Base-by-base conservation (phyloP, 2,888 invertebrate species). In the Lepidocyrtinus sp. region DNA sequence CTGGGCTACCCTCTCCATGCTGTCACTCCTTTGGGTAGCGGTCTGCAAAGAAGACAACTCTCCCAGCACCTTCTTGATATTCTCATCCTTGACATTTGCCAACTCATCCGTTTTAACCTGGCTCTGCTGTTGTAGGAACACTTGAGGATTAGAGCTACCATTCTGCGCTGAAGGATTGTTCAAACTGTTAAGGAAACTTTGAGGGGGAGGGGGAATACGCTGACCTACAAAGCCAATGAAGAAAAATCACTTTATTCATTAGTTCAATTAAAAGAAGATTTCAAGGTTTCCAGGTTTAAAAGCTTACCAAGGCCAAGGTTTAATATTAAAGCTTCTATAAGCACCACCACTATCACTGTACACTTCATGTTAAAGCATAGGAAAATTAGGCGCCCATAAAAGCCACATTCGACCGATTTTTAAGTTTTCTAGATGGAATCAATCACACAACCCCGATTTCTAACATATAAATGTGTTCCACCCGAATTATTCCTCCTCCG, bases 21-120 rank as follows among this genome's bases (percentile, higher is more conserved):
- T 80, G 1, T 83, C 83, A 36, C 36, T 74, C 62, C 69, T 69
- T 69, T 82, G 83, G 17, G 83, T 74, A 2, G 76, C 74, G 0
- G 81, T 79, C 63, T 79, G 81, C 27, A 78, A 7, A 0, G 83
- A 74, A 5, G 83, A 73, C 65, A 83, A 62, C 59, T 83, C 83
- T 65, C 70, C 12, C 9, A 83, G 59, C 7, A 83, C 75, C 22
- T 76, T 55, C 45, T 77, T 79, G 55, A 82, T 75, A 17, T 69
- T 83, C 55, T 83, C 83, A 79, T 83, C 83, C 15, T 82, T 82
- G 55, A 81, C 70, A 21, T 75, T 72, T 0, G 73, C 59, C 12
- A 77, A 12, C 21, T 69, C 80, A 22, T 71, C 69, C n/a, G 46
- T 69, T 46, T 80, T 75, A 46, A 73, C 68, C 12, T 59, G 45